Conservation (phyloP, 2,888 invertebrate genomes). For the Scrobipalpa atriplicella region DNA sequence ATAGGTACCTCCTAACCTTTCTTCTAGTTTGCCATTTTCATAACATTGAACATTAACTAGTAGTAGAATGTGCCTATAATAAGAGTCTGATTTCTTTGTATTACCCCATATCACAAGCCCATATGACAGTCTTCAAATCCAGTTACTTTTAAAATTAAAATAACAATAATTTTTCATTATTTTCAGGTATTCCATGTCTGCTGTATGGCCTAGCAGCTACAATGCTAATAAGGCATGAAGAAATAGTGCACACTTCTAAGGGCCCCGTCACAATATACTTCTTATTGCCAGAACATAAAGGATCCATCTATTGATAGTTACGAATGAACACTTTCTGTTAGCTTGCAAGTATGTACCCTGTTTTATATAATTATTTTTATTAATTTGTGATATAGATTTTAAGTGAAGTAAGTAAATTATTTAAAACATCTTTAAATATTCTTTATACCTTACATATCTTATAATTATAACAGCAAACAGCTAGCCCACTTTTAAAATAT, state of each 20-base stretch:
- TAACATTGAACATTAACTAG: too few species aligned
- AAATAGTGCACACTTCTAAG: constrained; percentile 87
- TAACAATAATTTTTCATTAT: not conserved
- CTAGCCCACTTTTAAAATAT: too few species aligned
- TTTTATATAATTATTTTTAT: constrained; percentile 4
- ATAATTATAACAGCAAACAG: too few species aligned
- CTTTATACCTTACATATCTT: too few species aligned
- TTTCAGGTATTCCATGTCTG: constrained; percentile 93
- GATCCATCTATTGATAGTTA: constrained; percentile 82
- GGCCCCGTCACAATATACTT: constrained; percentile 93
- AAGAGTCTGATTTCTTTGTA: too few species aligned
- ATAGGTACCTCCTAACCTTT: too few species aligned
- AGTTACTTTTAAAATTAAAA: too few species aligned
- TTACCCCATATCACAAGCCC: too few species aligned
- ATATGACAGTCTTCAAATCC: too few species aligned
- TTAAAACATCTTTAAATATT: too few species aligned
- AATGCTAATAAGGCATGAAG: constrained; percentile 89
- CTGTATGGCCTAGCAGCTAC: constrained; percentile 95
- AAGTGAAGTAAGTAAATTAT: not conserved
- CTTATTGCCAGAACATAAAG: constrained; percentile 94
- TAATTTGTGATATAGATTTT: not conserved
- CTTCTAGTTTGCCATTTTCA: too few species aligned
- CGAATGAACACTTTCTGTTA: constrained; percentile 13
- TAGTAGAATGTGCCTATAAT: too few species aligned
- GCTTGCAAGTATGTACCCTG: not conserved